Conservation (phyloP, 2,113 vertebrate species). For the Dromaius novaehollandiae region DNA sequence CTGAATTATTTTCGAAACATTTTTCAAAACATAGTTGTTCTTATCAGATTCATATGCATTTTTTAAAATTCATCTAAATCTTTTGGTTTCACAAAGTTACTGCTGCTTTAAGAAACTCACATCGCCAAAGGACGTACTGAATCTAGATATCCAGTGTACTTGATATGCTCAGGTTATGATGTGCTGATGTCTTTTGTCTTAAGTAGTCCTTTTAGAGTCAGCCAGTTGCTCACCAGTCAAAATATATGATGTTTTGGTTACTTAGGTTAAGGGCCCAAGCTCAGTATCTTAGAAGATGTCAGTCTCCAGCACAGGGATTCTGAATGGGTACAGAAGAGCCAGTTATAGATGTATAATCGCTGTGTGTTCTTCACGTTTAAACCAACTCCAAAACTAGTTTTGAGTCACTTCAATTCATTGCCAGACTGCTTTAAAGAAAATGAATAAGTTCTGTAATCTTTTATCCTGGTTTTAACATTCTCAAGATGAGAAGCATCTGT, state of each 20-base stretch:
- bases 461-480: conserved; percentile 42
- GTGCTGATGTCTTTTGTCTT: not conserved
- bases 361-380: not conserved
- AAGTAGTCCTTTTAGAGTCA: not conserved
- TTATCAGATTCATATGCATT: too few relatives aligned
- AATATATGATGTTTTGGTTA: not conserved
- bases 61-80: rapidly evolving
- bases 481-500: conserved; percentile 69
- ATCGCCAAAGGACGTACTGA: not conserved
- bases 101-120: too few relatives aligned
- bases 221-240: not conserved
- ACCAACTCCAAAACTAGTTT: not conserved
- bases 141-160: not conserved
- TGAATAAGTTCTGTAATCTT: conserved; percentile 49
- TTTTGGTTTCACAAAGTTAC: too few relatives aligned
- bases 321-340: not conserved
- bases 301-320: not conserved
- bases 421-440: not conserved
- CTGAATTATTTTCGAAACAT: not conserved
- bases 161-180: not conserved
- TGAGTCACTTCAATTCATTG: conserved; percentile 7
- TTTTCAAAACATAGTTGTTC: not conserved
- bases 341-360: not conserved
- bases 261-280: not conserved
- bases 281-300: not conserved